phyloP scores from a whole-genome alignment of 2,113 vertebrate genomes.

The Bubalus kerabau region DNA sequence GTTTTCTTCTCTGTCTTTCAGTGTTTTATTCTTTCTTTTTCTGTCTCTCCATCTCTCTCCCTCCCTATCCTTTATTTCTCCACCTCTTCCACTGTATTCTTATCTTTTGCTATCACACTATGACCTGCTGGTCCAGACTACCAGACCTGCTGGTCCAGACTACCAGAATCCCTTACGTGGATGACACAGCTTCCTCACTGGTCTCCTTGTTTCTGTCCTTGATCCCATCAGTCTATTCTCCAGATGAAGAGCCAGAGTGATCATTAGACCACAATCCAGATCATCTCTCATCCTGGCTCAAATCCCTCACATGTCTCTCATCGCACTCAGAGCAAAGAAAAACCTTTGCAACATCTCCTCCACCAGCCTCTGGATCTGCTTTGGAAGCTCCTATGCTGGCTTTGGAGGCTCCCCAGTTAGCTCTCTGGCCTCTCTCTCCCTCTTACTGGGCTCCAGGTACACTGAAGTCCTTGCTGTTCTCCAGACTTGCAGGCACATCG shows the following conservation, averaged over 20 bases:
- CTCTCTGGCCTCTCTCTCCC: not conserved
- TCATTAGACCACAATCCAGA: not conserved
- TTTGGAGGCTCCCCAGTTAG: not conserved
- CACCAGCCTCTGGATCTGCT: conserved; percentile 87
- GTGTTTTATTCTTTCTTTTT: not conserved
- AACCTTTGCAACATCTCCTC: conserved; percentile 64
- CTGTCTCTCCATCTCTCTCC: not conserved
- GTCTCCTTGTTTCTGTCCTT: not conserved
- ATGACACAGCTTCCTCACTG: not conserved
- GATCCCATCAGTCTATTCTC: not conserved
- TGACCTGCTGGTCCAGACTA: not conserved
- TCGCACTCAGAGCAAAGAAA: not conserved
- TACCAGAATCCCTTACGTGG: not conserved
- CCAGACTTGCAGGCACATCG: not conserved
- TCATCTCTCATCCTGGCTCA: not conserved
- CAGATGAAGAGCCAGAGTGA: not conserved
- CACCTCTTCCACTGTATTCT: not conserved
- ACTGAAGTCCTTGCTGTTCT: not conserved
- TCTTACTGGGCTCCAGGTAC: not conserved
- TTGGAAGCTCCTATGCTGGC: conserved; percentile 89
- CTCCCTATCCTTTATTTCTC: not conserved
- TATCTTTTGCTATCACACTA: not conserved
- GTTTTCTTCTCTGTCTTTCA: not conserved
- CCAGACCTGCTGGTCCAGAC: too few species aligned
- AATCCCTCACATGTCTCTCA: not conserved